phyloP scores from a whole-genome alignment of 1,140 invertebrate species.

The Marisa cornuarietis region DNA sequence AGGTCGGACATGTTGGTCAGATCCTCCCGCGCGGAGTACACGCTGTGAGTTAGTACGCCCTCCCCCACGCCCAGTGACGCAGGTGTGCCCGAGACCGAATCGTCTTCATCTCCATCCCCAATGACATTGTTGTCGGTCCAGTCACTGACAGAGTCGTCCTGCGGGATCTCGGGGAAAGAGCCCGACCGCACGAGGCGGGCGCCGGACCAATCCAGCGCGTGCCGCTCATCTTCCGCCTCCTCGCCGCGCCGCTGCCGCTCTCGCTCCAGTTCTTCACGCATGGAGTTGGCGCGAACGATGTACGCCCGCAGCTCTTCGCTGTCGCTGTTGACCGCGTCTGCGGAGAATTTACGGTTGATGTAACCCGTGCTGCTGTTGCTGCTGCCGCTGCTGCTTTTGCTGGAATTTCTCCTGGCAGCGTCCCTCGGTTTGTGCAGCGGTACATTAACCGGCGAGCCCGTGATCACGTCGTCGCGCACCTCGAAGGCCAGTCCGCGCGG shows the following conservation, averaged over 20 bases:
- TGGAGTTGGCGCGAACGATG: slow-evolving; percentile 19
- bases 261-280: slow-evolving; percentile 35
- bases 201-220: slow-evolving; percentile 51
- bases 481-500: slow-evolving; percentile 50
- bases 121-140: slow-evolving; percentile 42
- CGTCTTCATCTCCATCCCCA: slow-evolving; percentile 19
- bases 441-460: slow-evolving; percentile 32
- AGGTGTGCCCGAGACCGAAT: slow-evolving; percentile 1
- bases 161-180: slow-evolving; percentile 54
- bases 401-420: not conserved
- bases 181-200: slow-evolving; percentile 46
- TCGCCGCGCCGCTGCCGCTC: slow-evolving; percentile 24
- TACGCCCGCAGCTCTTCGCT: slow-evolving; percentile 10
- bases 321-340: not conserved
- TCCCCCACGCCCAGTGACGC: no score
- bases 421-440: not conserved
- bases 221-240: slow-evolving; percentile 11
- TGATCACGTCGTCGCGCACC: slow-evolving; percentile 48
- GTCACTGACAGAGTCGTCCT: slow-evolving; percentile 47
- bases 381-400: slow-evolving; percentile 1
- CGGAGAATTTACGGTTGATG: not conserved
- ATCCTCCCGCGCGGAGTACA: slow-evolving; percentile 37
- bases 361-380: slow-evolving; percentile 2
- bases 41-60: not conserved
- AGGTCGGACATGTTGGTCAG: slow-evolving; percentile 42